A percentile compares a stretch with the other conserved stretches of the same genome.
Evolutionary conservation across 2,113 vertebrate species (phyloP).

Genomic region (Eurypyga helias): DNA sequence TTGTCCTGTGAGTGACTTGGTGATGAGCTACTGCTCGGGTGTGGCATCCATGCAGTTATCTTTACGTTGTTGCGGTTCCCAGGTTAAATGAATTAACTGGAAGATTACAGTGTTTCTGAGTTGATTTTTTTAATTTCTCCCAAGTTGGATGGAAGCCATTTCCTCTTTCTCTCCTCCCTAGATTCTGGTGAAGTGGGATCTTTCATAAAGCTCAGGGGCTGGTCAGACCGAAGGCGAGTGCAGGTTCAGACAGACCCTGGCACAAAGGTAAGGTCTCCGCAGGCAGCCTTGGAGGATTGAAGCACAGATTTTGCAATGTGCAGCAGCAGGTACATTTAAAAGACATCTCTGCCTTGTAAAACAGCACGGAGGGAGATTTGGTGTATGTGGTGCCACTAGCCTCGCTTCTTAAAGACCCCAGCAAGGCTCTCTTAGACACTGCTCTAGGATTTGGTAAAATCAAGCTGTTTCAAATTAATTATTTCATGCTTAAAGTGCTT

Average conservation of each 20-base stretch:
- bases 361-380: background rate
- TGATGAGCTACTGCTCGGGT: background rate
- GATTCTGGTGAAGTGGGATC: background rate
- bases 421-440: background rate
- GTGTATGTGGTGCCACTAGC: background rate
- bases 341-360: background rate
- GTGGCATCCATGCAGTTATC: background rate
- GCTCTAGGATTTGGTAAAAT: background rate
- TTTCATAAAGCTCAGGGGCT: rapidly evolving
- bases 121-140: background rate
- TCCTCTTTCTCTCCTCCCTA: background rate
- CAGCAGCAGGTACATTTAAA: background rate
- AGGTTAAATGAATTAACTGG: background rate
- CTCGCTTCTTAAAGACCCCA: background rate
- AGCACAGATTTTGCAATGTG: background rate
- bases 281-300: background rate
- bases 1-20: background rate
- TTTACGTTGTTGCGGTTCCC: background rate
- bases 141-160: background rate
- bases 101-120: background rate
- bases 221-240: rapidly evolving
- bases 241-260: background rate
- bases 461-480: background rate
- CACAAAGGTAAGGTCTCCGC: background rate
- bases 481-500: background rate